These are phyloP conservation scores for Sturnira hondurensis DNA, from an alignment of 2,113 vertebrate species.

Conservation along the genomic window DNA sequence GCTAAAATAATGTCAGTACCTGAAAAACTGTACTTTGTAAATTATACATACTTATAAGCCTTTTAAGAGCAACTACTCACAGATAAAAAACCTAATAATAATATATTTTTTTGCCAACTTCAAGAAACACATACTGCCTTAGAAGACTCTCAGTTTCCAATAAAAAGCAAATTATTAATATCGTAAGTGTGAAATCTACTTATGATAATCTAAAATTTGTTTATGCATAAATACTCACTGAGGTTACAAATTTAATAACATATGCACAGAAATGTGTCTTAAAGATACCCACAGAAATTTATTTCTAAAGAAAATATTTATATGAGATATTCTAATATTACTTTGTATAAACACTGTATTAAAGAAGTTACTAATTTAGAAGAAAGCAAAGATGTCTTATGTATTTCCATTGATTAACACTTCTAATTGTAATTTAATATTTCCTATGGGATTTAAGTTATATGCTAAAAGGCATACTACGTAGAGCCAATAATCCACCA, in stretches of 20 bases:
- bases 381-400: neutral
- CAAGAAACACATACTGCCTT: neutral
- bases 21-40: neutral
- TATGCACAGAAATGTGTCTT: neutral
- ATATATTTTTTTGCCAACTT: neutral
- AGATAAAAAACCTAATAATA: neutral
- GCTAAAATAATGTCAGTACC: neutral
- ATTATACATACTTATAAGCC: neutral
- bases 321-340: neutral
- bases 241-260: neutral
- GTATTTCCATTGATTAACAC: neutral
- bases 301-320: constrained; percentile 8
- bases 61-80: neutral
- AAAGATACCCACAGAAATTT: neutral
- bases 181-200: neutral
- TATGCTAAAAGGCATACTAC: neutral
- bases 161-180: neutral
- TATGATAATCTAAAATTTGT: neutral
- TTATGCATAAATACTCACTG: neutral
- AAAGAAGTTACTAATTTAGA: neutral
- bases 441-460: neutral
- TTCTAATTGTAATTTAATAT: neutral
- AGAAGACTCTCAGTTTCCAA: neutral
- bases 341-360: neutral
- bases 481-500: neutral